Evolutionary conservation across 2,888 invertebrate genomes (phyloP), one percentile per base, ranked within the genome.

Genomic region (Linnaemya vulpina): DNA sequence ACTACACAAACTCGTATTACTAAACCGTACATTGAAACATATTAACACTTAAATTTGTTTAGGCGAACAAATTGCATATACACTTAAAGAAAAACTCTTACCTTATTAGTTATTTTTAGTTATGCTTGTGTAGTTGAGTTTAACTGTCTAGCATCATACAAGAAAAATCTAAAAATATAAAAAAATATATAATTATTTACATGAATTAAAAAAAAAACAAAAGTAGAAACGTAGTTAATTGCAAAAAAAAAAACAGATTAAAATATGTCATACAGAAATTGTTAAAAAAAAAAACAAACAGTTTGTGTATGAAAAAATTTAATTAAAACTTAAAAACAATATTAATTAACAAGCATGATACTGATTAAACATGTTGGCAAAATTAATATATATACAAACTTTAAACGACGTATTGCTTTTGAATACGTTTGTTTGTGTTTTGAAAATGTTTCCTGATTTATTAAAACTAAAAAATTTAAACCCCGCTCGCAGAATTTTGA

Each of bases 71-170:
- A 65, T 10, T 46, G 30, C 65, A 25, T 17, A 65, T 49, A 80
- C 46, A 74, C 67, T 65, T n/a, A 46, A 73, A 73, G 63, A 20
- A 75, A 43, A 68, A 35, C 73, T 77, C 55, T 74, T 76, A 76
- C 17, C 25, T 81, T 81, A 63, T 63, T 53, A 63, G 13, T 53
- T 51, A 60, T 78, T 88, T 88, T 80, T 65, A 74, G 73, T 86
- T 80, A 73, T 83, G 86, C 83, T 83, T 86, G 83, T 86, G 83
- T 83, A 86, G 83, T 80, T 86, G 58, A 87, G 86, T 89, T 86
- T 76, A 67, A 60, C 71, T 81, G 80, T 83, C 83, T 70, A 84
- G 81, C 76, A 86, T 87, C 78, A 84, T 87, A 87, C 86, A 82
- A 86, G 5, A 87, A 86, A 76, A 84, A 84, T 84, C 78, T 79